These are phyloP conservation scores for Anoplolepis gracilipes DNA, from an alignment of 1,140 invertebrate species.

Conservation along the genomic window DNA sequence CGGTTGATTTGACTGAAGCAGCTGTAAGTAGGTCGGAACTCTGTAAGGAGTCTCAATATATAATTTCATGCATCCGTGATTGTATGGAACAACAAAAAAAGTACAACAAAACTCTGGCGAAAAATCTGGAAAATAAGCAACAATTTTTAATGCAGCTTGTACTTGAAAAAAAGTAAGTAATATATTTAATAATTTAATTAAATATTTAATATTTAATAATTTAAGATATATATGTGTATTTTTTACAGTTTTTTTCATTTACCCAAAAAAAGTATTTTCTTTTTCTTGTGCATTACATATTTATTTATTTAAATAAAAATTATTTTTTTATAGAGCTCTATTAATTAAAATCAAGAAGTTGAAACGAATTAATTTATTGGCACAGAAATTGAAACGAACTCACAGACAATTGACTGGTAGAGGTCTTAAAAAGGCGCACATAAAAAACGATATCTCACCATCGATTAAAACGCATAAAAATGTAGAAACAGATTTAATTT, in stretches of 20 bases:
- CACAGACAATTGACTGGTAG: slow-evolving; percentile 61
- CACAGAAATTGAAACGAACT: slow-evolving; percentile 72
- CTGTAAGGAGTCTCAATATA: slow-evolving; percentile 77
- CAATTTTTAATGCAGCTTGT: slow-evolving; percentile 71
- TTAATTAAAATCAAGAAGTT: slow-evolving; percentile 69
- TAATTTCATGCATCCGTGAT: slow-evolving; percentile 76
- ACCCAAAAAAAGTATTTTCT: background rate
- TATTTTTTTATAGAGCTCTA: slow-evolving; percentile 70
- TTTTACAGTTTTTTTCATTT: background rate
- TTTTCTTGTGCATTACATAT: background rate
- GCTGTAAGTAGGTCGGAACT: slow-evolving; percentile 77
- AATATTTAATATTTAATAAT: background rate
- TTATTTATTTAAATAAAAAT: slow-evolving; percentile 52
- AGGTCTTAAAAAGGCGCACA: slow-evolving; percentile 54
- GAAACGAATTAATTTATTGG: slow-evolving; percentile 68
- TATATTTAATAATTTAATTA: slow-evolving; percentile 32
- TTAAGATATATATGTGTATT: background rate
- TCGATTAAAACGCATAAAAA: slow-evolving; percentile 13
- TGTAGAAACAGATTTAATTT: slow-evolving; percentile 26
- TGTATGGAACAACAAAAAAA: slow-evolving; percentile 80
- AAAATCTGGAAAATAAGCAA: slow-evolving; percentile 77
- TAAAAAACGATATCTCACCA: slow-evolving; percentile 51
- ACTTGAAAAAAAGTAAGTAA: slow-evolving; percentile 80
- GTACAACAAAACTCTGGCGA: slow-evolving; percentile 66
- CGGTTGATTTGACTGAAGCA: slow-evolving; percentile 76